Evolutionary conservation across 2,888 invertebrate species (phyloP), one percentile per base, ranked within the genome.

Genomic region (Cerceris rybyensis): DNA sequence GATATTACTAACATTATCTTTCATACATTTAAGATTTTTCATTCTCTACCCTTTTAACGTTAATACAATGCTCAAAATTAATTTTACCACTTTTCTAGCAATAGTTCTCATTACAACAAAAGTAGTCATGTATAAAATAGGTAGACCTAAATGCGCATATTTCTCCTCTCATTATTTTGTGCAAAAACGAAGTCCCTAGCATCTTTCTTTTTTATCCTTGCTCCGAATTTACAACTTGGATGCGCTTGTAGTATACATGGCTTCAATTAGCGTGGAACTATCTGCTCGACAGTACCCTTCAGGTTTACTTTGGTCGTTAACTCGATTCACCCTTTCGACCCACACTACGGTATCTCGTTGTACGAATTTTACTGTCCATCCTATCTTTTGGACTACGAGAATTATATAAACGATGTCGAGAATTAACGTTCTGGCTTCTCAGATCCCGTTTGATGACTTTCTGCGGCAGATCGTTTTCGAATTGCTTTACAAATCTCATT

Each of bases 251-350:
- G 43, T 66, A 43, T 42, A 66, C 49, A 67, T 70, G 65, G 70
- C 71, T 69, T 75, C 69, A 72, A 79, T 80, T 80, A 79, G 64
- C 69, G 52, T 57, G 66, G 70, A 59, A 52, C 65, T 65, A 78
- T 71, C 64, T 75, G 70, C 80, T 65, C 64, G 42, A 60, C 59
- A 70, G 49, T 61, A 58, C 54, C 49, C 79, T 79, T 57, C 54
- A 43, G 52, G 65, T 79, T 79, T 71, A 71, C 75, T 75, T 79
- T 75, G 55, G 52, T 71, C 66, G 66, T 79, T 79, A 80, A 80
- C 79, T 58, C 63, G 59, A 79, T 79, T 78, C 66, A 57, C 55
- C 58, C 57, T 60, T 77, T 77, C 39, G 63, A 70, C 42, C 54
- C 57, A 61, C 65, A 49, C 60, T 52, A 16, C 17, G 42, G 17